Conservation (phyloP, 2,888 invertebrate genomes). For the Microctonus brassicae region DNA sequence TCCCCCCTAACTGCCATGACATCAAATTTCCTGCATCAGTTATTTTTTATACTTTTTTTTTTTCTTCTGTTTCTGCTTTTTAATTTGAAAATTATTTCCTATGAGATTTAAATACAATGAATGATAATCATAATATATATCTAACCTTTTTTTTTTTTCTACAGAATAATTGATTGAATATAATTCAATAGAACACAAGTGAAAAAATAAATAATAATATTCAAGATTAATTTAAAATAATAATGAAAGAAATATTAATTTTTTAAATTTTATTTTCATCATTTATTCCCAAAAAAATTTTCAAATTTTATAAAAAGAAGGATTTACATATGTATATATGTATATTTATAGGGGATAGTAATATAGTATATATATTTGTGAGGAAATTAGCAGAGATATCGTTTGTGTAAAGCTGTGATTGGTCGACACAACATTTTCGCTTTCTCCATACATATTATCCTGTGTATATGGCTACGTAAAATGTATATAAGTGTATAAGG, state of each 20-base stretch:
- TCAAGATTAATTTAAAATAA: no score
- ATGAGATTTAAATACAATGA: no score
- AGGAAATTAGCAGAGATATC: conserved; percentile 42
- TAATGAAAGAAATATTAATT: no score
- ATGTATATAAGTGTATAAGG: conserved; percentile 21
- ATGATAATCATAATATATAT: background rate
- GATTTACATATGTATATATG: no score
- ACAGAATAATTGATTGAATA: no score
- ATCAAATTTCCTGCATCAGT: conserved; percentile 27
- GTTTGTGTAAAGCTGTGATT: conserved; percentile 15
- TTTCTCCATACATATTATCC: background rate
- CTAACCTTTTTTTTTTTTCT: no score
- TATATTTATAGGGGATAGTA: no score
- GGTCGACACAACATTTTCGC: conserved; percentile 37
- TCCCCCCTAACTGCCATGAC: conserved; percentile 40
- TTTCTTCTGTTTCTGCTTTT: background rate
- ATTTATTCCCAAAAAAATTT: no score
- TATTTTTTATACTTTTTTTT: background rate
- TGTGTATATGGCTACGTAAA: conserved; percentile 20
- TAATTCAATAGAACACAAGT: no score
- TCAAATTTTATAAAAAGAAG: no score
- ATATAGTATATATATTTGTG: background rate
- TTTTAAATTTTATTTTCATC: no score
- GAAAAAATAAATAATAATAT: no score
- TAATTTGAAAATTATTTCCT: conserved; percentile 6